Evolutionary conservation across 1,140 invertebrate genomes (phyloP).

Genomic region (Tetragonula clypearis): DNA sequence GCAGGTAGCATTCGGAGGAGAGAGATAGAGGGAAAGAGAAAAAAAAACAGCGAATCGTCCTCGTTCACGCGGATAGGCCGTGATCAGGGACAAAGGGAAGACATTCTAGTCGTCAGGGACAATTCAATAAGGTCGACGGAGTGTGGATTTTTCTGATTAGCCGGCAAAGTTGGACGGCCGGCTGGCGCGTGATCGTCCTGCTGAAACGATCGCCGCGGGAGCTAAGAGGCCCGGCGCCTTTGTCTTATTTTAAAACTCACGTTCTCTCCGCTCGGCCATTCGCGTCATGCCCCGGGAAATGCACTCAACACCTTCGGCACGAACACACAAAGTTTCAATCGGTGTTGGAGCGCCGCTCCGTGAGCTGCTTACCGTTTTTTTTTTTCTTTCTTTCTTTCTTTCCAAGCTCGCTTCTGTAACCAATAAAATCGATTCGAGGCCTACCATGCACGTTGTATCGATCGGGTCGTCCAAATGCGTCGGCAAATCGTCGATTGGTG

Average conservation of each 20-base stretch:
- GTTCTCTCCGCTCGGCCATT: slow-evolving; percentile 66
- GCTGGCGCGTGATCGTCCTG: slow-evolving; percentile 76
- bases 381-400: neutral
- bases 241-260: slow-evolving; percentile 73
- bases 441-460: neutral
- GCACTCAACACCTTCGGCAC: slow-evolving; percentile 72
- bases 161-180: slow-evolving; percentile 74
- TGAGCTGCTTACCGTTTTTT: slow-evolving; percentile 68
- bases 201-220: slow-evolving; percentile 65
- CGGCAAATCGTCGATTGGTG: neutral
- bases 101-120: slow-evolving; percentile 47
- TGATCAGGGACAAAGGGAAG: slow-evolving; percentile 24
- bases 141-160: slow-evolving; percentile 80
- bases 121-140: slow-evolving; percentile 75
- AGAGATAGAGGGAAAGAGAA: neutral
- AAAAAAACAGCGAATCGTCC: neutral
- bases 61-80: slow-evolving; percentile 7
- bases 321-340: slow-evolving; percentile 70
- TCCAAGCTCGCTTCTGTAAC: slow-evolving; percentile 4
- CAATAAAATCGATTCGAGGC: slow-evolving; percentile 34
- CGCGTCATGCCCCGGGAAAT: slow-evolving; percentile 70
- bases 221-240: slow-evolving; percentile 51
- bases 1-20: neutral
- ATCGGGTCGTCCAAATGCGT: slow-evolving; percentile 20
- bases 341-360: slow-evolving; percentile 72